Conservation (phyloP, 1,140 invertebrate genomes). For the Wiebesia pumilae region DNA sequence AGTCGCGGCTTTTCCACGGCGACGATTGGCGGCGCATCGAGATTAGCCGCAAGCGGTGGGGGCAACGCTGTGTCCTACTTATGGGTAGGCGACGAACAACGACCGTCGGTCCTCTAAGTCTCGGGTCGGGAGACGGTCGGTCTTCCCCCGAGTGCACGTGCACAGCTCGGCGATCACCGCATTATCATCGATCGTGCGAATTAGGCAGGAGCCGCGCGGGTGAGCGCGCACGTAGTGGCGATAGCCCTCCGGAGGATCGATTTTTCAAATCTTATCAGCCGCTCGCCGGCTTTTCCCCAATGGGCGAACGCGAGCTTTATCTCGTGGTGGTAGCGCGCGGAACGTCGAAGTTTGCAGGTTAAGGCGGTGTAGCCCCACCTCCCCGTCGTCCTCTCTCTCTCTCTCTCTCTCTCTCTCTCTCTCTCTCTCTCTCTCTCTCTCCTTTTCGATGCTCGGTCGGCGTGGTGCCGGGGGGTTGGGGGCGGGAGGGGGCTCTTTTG, state of each 20-base stretch:
- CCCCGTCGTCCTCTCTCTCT: not conserved
- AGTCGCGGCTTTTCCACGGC: not conserved
- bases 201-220: not conserved
- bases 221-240: not conserved
- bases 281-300: not conserved
- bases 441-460: not conserved
- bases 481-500: constrained; percentile 24
- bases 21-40: not conserved
- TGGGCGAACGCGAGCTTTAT: not conserved
- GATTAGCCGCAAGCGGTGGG: not conserved
- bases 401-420: not conserved
- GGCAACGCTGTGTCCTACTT: not conserved
- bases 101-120: not conserved
- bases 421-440: not conserved
- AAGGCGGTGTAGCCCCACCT: not conserved
- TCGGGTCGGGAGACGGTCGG: not conserved
- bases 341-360: constrained; percentile 16
- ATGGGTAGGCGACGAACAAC: not conserved
- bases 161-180: not conserved
- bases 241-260: not conserved
- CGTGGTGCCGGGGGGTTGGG: too few species aligned
- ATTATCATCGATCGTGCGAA: constrained; percentile 17
- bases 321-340: not conserved
- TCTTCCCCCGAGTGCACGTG: not conserved
- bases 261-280: constrained; percentile 21